Evolutionary conservation across 2,888 invertebrate genomes (phyloP).

Genomic region (Oscheius sp.): DNA sequence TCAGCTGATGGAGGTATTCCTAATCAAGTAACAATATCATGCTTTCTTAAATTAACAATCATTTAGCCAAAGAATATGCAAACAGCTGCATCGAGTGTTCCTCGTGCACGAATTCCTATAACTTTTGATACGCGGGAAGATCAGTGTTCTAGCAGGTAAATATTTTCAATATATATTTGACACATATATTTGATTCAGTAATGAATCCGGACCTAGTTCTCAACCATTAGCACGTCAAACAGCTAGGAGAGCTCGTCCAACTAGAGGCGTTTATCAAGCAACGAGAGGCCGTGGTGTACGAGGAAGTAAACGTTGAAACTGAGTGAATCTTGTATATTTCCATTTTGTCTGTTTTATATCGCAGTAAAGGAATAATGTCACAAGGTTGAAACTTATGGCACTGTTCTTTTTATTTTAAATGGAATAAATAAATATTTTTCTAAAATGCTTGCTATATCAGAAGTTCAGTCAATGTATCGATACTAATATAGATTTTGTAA

Average conservation of each 20-base stretch:
- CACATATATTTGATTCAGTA: background rate
- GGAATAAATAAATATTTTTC: too few species aligned
- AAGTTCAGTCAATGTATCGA: too few species aligned
- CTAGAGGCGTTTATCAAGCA: background rate
- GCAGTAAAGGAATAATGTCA: background rate
- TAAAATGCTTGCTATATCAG: too few species aligned
- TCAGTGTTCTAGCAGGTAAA: conserved; percentile 51
- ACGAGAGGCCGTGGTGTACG: background rate
- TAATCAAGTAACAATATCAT: background rate
- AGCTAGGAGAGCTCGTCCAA: background rate
- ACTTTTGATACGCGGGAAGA: conserved; percentile 44
- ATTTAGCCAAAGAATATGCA: background rate
- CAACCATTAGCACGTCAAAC: background rate
- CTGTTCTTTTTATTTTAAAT: too few species aligned
- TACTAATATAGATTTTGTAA: too few species aligned
- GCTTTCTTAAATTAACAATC: background rate
- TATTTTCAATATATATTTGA: background rate
- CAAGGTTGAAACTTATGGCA: too few species aligned
- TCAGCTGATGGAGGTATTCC: conserved; percentile 27
- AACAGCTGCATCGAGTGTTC: background rate
- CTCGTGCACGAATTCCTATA: conserved; percentile 4
- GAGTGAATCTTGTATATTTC: background rate
- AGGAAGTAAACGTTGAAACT: background rate
- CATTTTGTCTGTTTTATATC: background rate
- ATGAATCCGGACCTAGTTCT: conserved; percentile 9